A percentile compares a stretch with the other conserved stretches of the same genome.
These are phyloP conservation scores for Regulus satrapa DNA, from an alignment of 2,113 vertebrate genomes.

Conservation along the genomic window DNA sequence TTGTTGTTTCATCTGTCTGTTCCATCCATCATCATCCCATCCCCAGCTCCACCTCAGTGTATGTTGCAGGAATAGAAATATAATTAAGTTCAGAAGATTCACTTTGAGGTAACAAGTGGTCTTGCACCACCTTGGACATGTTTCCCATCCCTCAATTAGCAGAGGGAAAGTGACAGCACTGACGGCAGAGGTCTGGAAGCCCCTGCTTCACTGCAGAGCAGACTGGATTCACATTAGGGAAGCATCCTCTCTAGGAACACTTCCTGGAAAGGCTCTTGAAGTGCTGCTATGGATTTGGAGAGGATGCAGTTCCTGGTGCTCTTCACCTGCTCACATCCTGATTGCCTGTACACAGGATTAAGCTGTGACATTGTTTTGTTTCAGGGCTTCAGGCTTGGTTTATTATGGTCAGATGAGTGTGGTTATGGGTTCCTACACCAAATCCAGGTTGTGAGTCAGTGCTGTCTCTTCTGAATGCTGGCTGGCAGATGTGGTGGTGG, in stretches of 20 bases:
- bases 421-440: rapidly evolving
- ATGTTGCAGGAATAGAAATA: background rate
- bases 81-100: background rate
- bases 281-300: rapidly evolving
- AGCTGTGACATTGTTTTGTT: background rate
- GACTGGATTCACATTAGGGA: background rate
- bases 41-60: background rate
- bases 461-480: background rate
- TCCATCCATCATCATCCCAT: background rate
- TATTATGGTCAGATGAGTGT: rapidly evolving
- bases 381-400: background rate
- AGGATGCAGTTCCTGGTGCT: background rate
- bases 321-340: background rate
- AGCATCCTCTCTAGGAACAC: background rate
- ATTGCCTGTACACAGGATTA: background rate
- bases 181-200: background rate
- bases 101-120: background rate
- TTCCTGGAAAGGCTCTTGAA: background rate
- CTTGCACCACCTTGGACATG: background rate
- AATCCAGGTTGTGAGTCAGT: rapidly evolving
- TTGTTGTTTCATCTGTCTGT: background rate
- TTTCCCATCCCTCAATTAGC: background rate
- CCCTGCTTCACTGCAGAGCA: background rate
- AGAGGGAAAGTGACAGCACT: background rate
- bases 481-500: background rate